Base-by-base conservation (phyloP, 2,888 invertebrate genomes). In the Serrognathus titanus region DNA sequence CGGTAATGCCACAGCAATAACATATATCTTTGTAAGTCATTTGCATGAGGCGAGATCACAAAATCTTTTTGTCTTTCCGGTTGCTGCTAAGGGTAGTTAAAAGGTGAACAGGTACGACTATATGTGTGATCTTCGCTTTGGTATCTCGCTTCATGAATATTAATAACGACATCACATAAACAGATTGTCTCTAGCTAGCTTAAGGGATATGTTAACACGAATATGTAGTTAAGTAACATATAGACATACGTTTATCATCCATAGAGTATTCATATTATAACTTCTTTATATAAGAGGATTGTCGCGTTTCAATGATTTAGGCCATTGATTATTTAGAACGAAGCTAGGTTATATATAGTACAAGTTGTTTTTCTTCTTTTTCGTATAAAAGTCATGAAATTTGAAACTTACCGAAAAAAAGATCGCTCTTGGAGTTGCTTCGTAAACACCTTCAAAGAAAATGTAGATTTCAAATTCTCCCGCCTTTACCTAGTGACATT, bases 221-320 rank as follows among this genome's bases (percentile, higher is more conserved):
- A 65, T 69, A 67, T 59, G 57, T 64, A 51, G 55, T 50, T 64
- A 66, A 64, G 65, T 65, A 51, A 49, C 46, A 39, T 38, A 10
- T 47, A 41, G 45, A 38, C 38, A 38, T 48, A 52, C 11, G 35
- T 41, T 49, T 45, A 37, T 38, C 24, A 11, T 46, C 24, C 39
- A 41, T 55, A 52, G 47, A 40, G 41, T 52, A 48, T 52, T 51
- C 46, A 51, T 60, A 51, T 48, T 57, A 35, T 55, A 48, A 55
- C 13, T 50, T 52, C 53, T 60, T 55, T 54, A 58, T 62, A 62
- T 64, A 67, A 66, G 65, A 69, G 72, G 76, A 76, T 76, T 76
- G 76, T 76, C 76, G 72, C 73, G 71, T 71, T 71, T 75, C 74
- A 75, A 74, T 73, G 75, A 31, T 31, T 76, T 76, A 76, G 76